Percentiles rank a stretch among this genome's conserved stretches.
Conservation (phyloP, 2,888 invertebrate species). For the Scaptomyza flava region DNA sequence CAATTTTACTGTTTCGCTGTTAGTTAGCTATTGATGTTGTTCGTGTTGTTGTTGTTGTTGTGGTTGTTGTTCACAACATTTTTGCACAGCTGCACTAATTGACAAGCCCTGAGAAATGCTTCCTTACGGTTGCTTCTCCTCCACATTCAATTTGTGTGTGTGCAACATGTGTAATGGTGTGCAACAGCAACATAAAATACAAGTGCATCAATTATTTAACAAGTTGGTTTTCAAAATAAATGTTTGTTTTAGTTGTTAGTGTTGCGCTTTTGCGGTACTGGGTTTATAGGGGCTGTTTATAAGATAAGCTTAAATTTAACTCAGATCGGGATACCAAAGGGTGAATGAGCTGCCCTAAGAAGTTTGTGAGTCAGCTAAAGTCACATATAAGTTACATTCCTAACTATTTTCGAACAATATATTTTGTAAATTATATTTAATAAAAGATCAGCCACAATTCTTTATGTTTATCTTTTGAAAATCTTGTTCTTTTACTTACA, state of each 20-base stretch:
- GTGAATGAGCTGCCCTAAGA: too few relatives aligned
- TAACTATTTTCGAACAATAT: too few relatives aligned
- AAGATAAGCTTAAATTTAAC: too few relatives aligned
- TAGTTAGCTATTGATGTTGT: conserved; percentile 5
- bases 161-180: conserved; percentile 3
- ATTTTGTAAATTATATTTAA: too few relatives aligned
- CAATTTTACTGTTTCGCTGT: conserved; percentile 27
- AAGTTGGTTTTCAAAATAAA: neutral
- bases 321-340: too few relatives aligned
- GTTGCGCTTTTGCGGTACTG: too few relatives aligned
- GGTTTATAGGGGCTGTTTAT: too few relatives aligned
- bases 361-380: too few relatives aligned
- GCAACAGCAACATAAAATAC: too few relatives aligned
- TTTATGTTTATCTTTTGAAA: neutral
- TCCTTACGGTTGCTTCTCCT: conserved; percentile 4
- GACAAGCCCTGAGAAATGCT: conserved; percentile 46
- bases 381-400: too few relatives aligned
- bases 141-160: neutral
- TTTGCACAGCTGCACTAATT: conserved; percentile 43
- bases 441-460: too few relatives aligned
- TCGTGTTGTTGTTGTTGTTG: neutral
- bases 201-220: neutral
- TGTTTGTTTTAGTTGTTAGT: neutral
- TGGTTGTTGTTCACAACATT: neutral
- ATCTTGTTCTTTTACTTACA: conserved; percentile 85